These are phyloP conservation scores for Torymus aiolomorphi DNA, from an alignment of 2,888 invertebrate genomes.

Conservation along the genomic window DNA sequence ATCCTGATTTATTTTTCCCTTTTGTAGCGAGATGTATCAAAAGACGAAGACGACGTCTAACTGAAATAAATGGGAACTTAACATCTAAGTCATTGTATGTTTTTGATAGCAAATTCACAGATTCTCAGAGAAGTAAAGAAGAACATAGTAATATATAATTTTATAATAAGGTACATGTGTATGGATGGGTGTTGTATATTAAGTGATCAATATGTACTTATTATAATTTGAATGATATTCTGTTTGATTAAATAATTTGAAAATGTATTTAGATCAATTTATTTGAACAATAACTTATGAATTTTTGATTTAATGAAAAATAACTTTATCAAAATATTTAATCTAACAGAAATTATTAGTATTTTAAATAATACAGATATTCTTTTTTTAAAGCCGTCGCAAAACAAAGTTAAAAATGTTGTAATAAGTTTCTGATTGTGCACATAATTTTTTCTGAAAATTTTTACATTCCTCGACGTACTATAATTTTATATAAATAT, in stretches of 20 bases:
- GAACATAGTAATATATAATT: conserved; percentile 38
- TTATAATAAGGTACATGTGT: background rate
- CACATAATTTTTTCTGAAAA: background rate
- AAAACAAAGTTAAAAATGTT: too few relatives aligned
- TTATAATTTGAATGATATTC: background rate
- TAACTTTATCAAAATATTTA: too few relatives aligned
- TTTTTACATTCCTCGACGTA: conserved; percentile 12
- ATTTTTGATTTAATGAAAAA: too few relatives aligned
- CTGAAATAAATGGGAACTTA: conserved; percentile 7
- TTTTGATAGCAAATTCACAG: conserved; percentile 37
- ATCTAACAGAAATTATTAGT: background rate
- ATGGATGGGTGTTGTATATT: background rate
- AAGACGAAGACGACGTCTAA: conserved; percentile 47
- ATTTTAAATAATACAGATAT: background rate
- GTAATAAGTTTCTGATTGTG: too few relatives aligned
- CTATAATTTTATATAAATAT: too few relatives aligned
- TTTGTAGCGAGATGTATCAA: conserved; percentile 64
- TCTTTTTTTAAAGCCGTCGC: background rate
- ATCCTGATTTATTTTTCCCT: conserved; percentile 70
- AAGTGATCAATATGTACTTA: conserved; percentile 18
- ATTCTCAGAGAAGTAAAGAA: conserved; percentile 16
- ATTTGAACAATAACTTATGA: too few relatives aligned
- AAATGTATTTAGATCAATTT: too few relatives aligned
- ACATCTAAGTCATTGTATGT: conserved; percentile 31
- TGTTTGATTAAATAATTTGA: too few relatives aligned